Evolutionary conservation across 1,140 invertebrate genomes (phyloP).

Genomic region (Xylocopa sonorina): DNA sequence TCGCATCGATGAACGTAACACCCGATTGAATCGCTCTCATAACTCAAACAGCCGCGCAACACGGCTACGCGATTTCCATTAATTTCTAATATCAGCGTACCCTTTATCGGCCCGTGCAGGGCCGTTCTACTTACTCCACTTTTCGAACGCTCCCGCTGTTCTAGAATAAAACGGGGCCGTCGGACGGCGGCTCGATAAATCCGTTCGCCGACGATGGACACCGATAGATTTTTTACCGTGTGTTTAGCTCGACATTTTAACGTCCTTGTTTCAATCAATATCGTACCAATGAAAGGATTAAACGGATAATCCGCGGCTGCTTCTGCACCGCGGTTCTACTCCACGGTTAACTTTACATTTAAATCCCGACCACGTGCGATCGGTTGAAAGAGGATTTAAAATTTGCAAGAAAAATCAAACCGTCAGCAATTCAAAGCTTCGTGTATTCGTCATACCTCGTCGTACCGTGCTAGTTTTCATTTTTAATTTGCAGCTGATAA

Average conservation of each 20-base stretch:
- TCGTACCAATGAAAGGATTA: background rate
- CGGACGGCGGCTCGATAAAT: background rate
- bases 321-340: too few species aligned
- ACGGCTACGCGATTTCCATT: constrained; percentile 4
- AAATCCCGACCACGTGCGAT: too few species aligned
- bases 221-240: background rate
- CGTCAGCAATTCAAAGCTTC: too few species aligned
- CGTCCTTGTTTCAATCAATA: background rate
- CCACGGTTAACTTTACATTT: too few species aligned
- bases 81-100: constrained; percentile 13
- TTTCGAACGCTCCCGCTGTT: constrained; percentile 1
- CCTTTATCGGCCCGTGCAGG: constrained; percentile 5
- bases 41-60: constrained; percentile 10
- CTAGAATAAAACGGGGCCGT: background rate
- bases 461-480: too few species aligned
- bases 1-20: constrained; percentile 8
- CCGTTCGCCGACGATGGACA: background rate
- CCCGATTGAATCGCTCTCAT: background rate
- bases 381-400: too few species aligned
- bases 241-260: background rate
- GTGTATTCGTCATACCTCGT: too few species aligned
- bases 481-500: too few species aligned
- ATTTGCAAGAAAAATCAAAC: too few species aligned
- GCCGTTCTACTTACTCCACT: constrained; percentile 16
- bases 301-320: background rate